Percentiles rank a stretch among this genome's conserved stretches.
phyloP scores from a whole-genome alignment of 2,113 vertebrate species.

The Dinomys branickii region DNA sequence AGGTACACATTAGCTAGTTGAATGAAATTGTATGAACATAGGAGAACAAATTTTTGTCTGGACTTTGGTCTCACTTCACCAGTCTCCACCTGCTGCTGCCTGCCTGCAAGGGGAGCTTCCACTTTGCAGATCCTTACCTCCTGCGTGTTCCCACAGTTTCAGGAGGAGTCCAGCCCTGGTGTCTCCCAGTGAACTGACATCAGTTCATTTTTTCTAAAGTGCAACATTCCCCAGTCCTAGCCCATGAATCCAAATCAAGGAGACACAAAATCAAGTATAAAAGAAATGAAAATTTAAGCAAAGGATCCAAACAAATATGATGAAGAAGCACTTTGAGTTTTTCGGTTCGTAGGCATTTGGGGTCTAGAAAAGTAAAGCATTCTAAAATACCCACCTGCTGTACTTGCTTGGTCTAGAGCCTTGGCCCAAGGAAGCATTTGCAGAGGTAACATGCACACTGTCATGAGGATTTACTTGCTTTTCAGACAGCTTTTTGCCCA shows the following conservation, averaged over 20 bases:
- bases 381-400: not conserved
- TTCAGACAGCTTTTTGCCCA: not conserved
- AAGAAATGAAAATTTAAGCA: slow-evolving; percentile 33
- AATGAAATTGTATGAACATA: slow-evolving; percentile 46
- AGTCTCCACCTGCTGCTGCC: not conserved
- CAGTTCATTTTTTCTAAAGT: slow-evolving; percentile 46
- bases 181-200: slow-evolving; percentile 18
- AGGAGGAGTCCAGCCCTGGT: not conserved
- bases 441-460: not conserved
- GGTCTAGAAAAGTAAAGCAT: slow-evolving; percentile 28
- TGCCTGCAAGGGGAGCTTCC: not conserved
- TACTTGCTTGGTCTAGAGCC: slow-evolving; percentile 49
- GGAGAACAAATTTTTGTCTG: not conserved
- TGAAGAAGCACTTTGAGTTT: slow-evolving; percentile 44
- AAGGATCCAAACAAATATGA: slow-evolving; percentile 47
- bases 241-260: slow-evolving; percentile 23
- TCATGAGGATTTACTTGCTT: slow-evolving; percentile 17
- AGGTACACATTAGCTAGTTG: not conserved
- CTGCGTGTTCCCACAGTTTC: not conserved
- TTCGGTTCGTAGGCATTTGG: slow-evolving; percentile 39
- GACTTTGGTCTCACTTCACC: not conserved
- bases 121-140: not conserved
- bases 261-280: slow-evolving; percentile 44
- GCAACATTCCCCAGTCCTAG: not conserved
- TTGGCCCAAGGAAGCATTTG: slow-evolving; percentile 52